Evolutionary conservation across 2,113 vertebrate genomes (phyloP), one percentile per base, ranked within the genome.

Genomic region (Chrysemys picta): DNA sequence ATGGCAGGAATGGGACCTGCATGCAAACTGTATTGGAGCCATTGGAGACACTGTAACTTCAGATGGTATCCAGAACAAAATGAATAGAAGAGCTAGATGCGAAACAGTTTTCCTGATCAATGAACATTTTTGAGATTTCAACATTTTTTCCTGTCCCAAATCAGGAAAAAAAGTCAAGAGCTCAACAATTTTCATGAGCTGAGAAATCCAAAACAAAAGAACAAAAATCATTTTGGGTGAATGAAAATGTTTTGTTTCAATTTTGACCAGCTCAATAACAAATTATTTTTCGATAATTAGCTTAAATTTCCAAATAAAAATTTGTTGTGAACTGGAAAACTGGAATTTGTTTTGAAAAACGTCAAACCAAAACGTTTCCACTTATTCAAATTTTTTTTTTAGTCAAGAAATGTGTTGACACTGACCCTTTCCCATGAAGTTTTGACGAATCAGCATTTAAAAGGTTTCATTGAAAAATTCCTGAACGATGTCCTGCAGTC

Each of bases 351-450:
- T 35, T 69, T n/a, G 35, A n/a, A 69, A 69, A 69, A 69, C 35
- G 7, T 19, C 62, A n/a, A n/a, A 69, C 16, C 35, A 69, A n/a
- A 31, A 69, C 8, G 6, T 17, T 69, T 69, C 62, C 14, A 69
- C 62, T 45, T 45, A 45, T 45, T 45, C 45, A n/a, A n/a, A 69
- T 9, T 69, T 16, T 16, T n/a, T 65, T 69, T 7, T n/a, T 16
- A n/a, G 2, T 4, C 3, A 6, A 25, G 47, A 59, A 22, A 11
- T 42, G 35, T 1, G 2, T 31, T 19, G 49, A 72, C n/a, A 38
- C n/a, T 1, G 78, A 62, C 50, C 14, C 45, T 27, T 7, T 29
- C 72, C 35, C 79, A 24, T 6, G 27, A 80, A 88, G 35, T 22
- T 85, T 38, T 52, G 52, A 31, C 16, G 21, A 8, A 5, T n/a